These are phyloP conservation scores for Sakesphorus luctuosus DNA, from an alignment of 2,113 vertebrate species.

Conservation along the genomic window DNA sequence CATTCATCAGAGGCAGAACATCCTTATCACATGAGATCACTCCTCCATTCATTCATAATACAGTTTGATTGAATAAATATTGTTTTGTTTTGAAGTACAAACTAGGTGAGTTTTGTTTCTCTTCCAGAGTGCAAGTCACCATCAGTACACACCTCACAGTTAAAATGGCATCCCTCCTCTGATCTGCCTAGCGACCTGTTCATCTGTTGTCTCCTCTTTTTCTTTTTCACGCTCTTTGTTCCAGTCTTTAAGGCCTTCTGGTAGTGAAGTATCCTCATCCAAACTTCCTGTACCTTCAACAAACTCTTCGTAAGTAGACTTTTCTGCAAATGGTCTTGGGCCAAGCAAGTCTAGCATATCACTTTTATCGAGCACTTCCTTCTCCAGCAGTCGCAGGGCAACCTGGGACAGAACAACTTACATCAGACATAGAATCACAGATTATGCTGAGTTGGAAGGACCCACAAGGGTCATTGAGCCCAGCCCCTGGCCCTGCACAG, in stretches of 20 bases:
- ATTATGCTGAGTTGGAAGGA: background rate
- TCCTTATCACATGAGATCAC: background rate
- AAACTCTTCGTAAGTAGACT: constrained; percentile 96
- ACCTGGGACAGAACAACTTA: constrained; percentile 78
- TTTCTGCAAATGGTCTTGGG: constrained; percentile 90
- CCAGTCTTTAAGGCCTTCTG: constrained; percentile 96
- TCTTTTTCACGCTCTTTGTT: constrained; percentile 87
- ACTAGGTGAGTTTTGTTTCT: background rate
- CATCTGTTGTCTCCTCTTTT: constrained; percentile 81
- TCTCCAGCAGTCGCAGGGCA: constrained; percentile 91
- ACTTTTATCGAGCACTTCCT: constrained; percentile 93
- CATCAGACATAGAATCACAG: background rate
- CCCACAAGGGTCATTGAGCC: background rate
- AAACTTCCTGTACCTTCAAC: constrained; percentile 94
- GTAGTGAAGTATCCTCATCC: constrained; percentile 93
- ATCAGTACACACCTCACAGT: background rate
- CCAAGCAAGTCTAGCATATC: constrained; percentile 95
- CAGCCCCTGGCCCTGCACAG: background rate
- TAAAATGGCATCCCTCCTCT: constrained; percentile 83
- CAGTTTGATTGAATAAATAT: constrained; percentile 52
- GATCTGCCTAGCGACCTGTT: constrained; percentile 84
- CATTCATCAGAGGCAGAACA: background rate
- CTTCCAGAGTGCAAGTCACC: constrained; percentile 34
- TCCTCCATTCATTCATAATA: constrained; percentile 17
- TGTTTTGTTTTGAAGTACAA: constrained; percentile 19